These are phyloP conservation scores for Pristionchus exspectatus DNA, from an alignment of 2,888 invertebrate species.

Conservation along the genomic window DNA sequence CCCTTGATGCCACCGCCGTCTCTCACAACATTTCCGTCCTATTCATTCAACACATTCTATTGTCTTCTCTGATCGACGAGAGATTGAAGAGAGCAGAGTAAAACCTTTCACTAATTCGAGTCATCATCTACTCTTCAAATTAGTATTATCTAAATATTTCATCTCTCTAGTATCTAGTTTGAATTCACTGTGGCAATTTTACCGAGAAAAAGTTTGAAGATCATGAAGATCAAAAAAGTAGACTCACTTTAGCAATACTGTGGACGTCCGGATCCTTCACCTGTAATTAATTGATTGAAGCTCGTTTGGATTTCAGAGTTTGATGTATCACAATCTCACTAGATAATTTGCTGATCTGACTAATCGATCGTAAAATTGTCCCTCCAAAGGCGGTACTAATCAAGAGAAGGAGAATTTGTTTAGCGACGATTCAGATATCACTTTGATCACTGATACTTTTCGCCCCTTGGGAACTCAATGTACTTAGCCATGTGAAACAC, in stretches of 20 bases:
- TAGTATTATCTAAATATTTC: slow-evolving; percentile 32
- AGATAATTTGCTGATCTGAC: slow-evolving; percentile 18
- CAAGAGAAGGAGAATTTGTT: slow-evolving; percentile 3
- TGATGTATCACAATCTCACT: not conserved
- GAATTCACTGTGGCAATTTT: not conserved
- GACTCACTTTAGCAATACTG: slow-evolving; percentile 31
- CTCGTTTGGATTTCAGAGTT: not conserved
- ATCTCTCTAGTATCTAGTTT: slow-evolving; percentile 40
- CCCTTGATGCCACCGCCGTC: not conserved
- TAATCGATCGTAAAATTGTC: not conserved
- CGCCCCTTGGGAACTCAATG: not conserved
- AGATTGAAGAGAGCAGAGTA: not conserved
- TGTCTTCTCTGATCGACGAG: not conserved
- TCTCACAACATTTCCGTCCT: not conserved
- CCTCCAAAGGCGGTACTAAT: slow-evolving; percentile 45
- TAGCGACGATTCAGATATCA: slow-evolving; percentile 20
- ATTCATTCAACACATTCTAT: not conserved
- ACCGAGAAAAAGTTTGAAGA: not conserved
- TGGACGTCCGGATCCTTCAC: slow-evolving; percentile 10
- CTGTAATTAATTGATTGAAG: slow-evolving; percentile 14
- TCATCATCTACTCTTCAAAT: slow-evolving; percentile 31
- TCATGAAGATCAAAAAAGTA: not conserved
- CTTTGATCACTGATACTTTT: not conserved
- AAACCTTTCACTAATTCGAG: not conserved
- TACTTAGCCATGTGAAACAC: not conserved